These are phyloP conservation scores for Melieria picta DNA, from an alignment of 2,888 invertebrate genomes.

Conservation along the genomic window DNA sequence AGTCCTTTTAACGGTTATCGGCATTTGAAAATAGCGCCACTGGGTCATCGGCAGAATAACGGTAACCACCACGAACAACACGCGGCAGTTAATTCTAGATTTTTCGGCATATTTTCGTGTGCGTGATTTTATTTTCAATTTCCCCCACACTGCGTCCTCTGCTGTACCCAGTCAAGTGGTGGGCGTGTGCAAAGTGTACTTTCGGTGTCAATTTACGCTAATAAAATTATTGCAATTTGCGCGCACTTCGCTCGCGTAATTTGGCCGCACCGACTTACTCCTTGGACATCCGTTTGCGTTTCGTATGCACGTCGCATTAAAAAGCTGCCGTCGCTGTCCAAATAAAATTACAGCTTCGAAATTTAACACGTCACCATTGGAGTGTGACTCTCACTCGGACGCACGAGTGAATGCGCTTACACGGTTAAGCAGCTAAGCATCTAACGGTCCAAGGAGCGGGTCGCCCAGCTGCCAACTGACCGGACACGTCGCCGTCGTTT, in stretches of 20 bases:
- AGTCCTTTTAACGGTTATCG: slow-evolving; percentile 16
- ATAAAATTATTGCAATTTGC: slow-evolving; percentile 31
- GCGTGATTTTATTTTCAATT: no score
- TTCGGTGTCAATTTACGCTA: slow-evolving; percentile 32
- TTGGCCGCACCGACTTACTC: background rate
- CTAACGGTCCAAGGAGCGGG: no score
- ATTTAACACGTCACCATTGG: slow-evolving; percentile 4
- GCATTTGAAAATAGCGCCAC: background rate
- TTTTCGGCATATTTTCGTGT: background rate
- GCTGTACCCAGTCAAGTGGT: background rate
- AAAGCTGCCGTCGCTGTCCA: slow-evolving; percentile 9
- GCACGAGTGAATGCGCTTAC: no score
- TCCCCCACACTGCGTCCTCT: no score
- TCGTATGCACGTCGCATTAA: slow-evolving; percentile 17
- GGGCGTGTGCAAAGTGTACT: slow-evolving; percentile 7
- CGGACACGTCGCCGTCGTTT: no score
- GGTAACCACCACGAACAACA: background rate
- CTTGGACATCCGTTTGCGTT: slow-evolving; percentile 9
- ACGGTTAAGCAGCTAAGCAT: no score
- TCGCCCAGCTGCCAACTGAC: no score
- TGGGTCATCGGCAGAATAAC: background rate
- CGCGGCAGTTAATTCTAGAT: background rate
- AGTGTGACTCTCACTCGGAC: no score
- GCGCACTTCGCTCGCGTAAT: background rate
- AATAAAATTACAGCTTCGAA: slow-evolving; percentile 19